Percentiles rank a stretch among this genome's conserved stretches.
Evolutionary conservation across 2,797 vertebrate species (phyloP).

Genomic region (Prunella strophiata): DNA sequence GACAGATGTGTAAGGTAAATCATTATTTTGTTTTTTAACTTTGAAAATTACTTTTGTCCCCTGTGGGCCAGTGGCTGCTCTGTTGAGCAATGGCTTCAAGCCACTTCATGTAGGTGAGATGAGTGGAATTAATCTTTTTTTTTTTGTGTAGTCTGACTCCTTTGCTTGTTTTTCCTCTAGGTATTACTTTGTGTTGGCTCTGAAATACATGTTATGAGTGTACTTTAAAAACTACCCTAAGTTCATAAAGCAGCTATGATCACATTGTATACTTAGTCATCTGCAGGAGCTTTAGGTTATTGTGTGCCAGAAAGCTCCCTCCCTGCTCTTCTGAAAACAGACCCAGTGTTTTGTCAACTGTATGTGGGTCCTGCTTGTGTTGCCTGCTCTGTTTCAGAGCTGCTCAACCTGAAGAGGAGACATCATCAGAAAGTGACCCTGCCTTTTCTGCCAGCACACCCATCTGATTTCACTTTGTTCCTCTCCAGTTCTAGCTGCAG

Average conservation of each 20-base stretch:
- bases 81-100: not conserved
- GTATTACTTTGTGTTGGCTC: slow-evolving; percentile 5
- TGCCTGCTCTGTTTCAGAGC: not conserved
- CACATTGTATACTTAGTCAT: not conserved
- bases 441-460: not conserved
- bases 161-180: not conserved
- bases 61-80: not conserved
- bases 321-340: slow-evolving; percentile 18
- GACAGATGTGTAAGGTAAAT: not conserved
- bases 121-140: not conserved
- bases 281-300: not conserved
- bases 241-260: slow-evolving; percentile 19
- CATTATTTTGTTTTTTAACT: not conserved
- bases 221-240: not conserved
- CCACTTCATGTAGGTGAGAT: not conserved
- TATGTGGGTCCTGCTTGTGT: slow-evolving; percentile 1
- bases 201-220: not conserved
- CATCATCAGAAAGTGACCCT: not conserved
- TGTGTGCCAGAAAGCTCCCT: slow-evolving; percentile 15
- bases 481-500: not conserved
- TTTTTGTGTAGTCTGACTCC: not conserved
- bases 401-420: not conserved
- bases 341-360: slow-evolving; percentile 41
- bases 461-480: not conserved
- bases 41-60: not conserved